These are phyloP conservation scores for Echinarachnius parma DNA, from an alignment of 53 echinoderm and acorn worm genomes.

Conservation along the genomic window DNA sequence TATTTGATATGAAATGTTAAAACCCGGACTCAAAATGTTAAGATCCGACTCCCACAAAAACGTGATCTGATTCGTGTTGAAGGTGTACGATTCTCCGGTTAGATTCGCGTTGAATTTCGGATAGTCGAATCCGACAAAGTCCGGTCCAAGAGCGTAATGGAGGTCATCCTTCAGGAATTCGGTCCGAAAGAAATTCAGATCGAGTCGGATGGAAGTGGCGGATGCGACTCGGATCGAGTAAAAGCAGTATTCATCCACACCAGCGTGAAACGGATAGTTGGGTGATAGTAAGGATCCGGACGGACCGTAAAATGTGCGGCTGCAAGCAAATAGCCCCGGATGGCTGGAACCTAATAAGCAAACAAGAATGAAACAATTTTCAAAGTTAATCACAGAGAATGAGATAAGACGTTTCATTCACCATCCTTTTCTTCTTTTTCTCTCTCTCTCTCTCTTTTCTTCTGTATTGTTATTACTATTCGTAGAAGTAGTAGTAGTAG, in stretches of 20 bases:
- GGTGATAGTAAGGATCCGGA: conserved; percentile 62
- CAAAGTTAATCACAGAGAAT: too few species aligned
- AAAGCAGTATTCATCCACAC: conserved; percentile 46
- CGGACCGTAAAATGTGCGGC: neutral
- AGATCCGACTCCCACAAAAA: conserved; percentile 74
- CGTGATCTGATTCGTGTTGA: conserved; percentile 61
- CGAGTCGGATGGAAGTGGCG: conserved; percentile 49
- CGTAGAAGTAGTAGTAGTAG: too few species aligned
- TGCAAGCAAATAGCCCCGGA: too few species aligned
- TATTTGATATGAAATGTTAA: conserved; percentile 53
- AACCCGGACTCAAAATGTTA: conserved; percentile 53
- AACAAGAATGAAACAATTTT: too few species aligned
- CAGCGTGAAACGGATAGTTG: conserved; percentile 51
- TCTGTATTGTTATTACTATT: too few species aligned
- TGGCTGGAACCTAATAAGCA: too few species aligned
- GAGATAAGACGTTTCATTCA: too few species aligned
- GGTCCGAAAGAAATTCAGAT: conserved; percentile 42
- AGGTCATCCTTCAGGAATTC: conserved; percentile 68
- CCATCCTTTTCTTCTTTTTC: too few species aligned
- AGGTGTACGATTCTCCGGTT: neutral
- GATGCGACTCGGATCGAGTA: conserved; percentile 59
- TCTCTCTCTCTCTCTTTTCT: too few species aligned
- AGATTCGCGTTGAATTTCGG: conserved; percentile 45
- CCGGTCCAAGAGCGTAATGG: conserved; percentile 46
- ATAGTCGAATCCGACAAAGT: too few species aligned